Base-by-base conservation (phyloP, 2,888 invertebrate genomes). In the Pristionchus mayeri region DNA sequence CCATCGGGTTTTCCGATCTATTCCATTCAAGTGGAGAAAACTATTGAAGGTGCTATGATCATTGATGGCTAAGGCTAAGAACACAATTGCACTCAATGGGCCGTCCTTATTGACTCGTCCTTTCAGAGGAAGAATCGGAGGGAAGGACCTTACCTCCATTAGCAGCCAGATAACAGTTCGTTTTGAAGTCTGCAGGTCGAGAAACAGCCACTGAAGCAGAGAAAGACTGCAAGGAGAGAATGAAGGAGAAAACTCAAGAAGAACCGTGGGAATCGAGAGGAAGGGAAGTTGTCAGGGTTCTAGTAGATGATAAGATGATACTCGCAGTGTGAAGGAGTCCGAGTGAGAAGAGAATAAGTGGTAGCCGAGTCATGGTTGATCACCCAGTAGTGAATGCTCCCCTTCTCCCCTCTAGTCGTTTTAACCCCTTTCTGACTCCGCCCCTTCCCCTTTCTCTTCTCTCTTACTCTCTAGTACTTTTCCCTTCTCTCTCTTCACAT, bases 131-230 rank as follows among this genome's bases (percentile, higher is more conserved):
- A 34, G 48, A 24, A 48, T 48, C 27, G 27, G 24, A 75, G n/a
- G 44, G n/a, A 3, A 40, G 40, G 40, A 67, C 11, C 9, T 3
- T 24, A 83, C 83, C 67, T 83, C 83, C 83, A 71, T 34, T 50
- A 13, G 71, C 48, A 50, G 71, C 37, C 6, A 83, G 52, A 24
- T 83, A 34, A 21, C 83, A 83, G 37, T 83, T 67, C 11, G 67
- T 9, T 34, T 83, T 83, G 83, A 83, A 83, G 34, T 83, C 83
- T 13, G 24, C 24, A 1, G 83, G 83, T n/a, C 71, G 27, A 34
- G 67, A 27, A 3, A 83, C 83, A 7, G 71, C 48, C 0, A 52
- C 52, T 0, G 67, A 67, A 1, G 83, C 83, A 30, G 83, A 50
- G 27, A 34, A 24, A 24, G 30, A n/a, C 67, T 83, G 34, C 2